Evolutionary conservation across 2,888 invertebrate genomes (phyloP).

Genomic region (Crossocerus cetratus): DNA sequence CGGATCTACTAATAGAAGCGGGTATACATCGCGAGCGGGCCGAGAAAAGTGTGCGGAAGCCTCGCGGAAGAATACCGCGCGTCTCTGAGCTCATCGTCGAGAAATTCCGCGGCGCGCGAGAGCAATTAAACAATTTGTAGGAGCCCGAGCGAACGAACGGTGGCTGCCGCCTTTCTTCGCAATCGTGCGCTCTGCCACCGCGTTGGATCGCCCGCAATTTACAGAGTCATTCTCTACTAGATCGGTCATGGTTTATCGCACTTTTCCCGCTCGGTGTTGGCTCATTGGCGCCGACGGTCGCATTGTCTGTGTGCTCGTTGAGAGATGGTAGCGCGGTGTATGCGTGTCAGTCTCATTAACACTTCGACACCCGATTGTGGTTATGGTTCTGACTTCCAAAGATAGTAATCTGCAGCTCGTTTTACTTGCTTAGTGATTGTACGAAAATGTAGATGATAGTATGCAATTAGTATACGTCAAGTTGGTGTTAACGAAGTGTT

Average conservation of each 20-base stretch:
- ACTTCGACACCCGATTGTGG: background rate
- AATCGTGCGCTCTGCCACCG: constrained; percentile 47
- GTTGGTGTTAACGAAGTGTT: too few species aligned
- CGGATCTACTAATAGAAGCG: constrained; percentile 4
- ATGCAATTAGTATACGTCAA: too few species aligned
- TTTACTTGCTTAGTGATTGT: background rate
- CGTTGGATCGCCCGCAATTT: constrained; percentile 36
- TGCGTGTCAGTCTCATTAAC: constrained; percentile 4
- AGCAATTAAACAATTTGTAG: constrained; percentile 69
- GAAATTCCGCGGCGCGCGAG: constrained; percentile 55
- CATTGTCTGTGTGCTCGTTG: constrained; percentile 9
- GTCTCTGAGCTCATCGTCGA: constrained; percentile 61
- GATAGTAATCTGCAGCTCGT: background rate
- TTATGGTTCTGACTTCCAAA: constrained; percentile 3
- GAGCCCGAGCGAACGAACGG: constrained; percentile 47
- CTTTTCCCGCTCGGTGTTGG: constrained; percentile 10
- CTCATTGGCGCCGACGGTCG: constrained; percentile 41
- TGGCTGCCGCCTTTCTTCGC: constrained; percentile 51
- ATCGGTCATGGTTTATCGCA: constrained; percentile 22
- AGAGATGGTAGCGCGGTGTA: constrained; percentile 19
- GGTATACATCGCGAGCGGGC: constrained; percentile 21
- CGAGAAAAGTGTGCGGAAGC: constrained; percentile 23
- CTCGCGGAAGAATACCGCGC: constrained; percentile 34
- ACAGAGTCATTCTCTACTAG: constrained; percentile 16
- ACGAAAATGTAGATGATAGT: too few species aligned